Evolutionary conservation across 2,888 invertebrate genomes (phyloP).

Genomic region (Podotricha telesiphe): DNA sequence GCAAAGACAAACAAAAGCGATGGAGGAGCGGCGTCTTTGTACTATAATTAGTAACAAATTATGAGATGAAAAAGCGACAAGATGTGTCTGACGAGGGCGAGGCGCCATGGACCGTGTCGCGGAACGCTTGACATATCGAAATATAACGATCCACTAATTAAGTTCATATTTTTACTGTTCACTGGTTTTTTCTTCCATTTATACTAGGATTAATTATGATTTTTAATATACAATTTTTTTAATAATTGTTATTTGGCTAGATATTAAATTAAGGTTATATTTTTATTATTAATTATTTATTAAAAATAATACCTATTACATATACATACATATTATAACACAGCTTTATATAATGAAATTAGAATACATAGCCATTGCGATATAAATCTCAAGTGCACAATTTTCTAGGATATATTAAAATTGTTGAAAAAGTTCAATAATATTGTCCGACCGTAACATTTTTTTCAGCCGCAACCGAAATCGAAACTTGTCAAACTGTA

Average conservation of each 20-base stretch:
- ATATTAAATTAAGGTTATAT: too few relatives aligned
- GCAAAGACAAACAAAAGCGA: conserved; percentile 17
- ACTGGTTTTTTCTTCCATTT: conserved; percentile 11
- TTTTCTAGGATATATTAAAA: too few relatives aligned
- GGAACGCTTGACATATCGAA: conserved; percentile 36
- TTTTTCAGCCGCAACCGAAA: too few relatives aligned
- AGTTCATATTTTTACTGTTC: conserved; percentile 38
- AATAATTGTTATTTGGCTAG: neutral
- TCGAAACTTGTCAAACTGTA: too few relatives aligned
- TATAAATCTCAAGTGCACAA: too few relatives aligned
- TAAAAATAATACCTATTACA: too few relatives aligned
- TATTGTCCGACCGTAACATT: too few relatives aligned
- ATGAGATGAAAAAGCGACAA: conserved; percentile 41
- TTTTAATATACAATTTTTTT: neutral
- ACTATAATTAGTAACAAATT: conserved; percentile 48
- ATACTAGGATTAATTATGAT: neutral
- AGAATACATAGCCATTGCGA: too few relatives aligned
- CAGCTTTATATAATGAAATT: too few relatives aligned
- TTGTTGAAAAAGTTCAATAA: too few relatives aligned
- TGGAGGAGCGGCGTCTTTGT: conserved; percentile 39
- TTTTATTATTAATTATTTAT: too few relatives aligned
- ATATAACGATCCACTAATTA: conserved; percentile 44
- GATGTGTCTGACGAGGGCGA: conserved; percentile 26
- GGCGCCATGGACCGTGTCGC: conserved; percentile 36
- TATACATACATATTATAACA: too few relatives aligned